Base-by-base conservation (phyloP, 2,113 vertebrate species). In the Xenopus laevis region DNA sequence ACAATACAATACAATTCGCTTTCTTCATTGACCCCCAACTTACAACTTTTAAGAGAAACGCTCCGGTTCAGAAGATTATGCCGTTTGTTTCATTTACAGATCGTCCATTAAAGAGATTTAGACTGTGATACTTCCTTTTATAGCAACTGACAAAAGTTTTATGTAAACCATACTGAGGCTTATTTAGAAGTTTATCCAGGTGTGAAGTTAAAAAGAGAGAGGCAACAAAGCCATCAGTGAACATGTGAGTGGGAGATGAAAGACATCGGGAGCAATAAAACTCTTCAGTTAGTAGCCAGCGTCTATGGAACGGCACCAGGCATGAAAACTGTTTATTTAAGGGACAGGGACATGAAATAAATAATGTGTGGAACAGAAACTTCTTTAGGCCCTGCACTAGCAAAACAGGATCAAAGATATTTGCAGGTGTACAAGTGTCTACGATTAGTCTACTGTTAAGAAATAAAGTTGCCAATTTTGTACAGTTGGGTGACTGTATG, bases 261-360 rank as follows among this genome's bases (percentile, higher is more conserved):
- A 55, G 53, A 17, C 17, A n/a, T 55, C 18, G 8, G 8, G 53
- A 2, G 53, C 53, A 55, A 55, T 55, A 55, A 55, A 55, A n/a
- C 53, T 55, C 6, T 55, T 9, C 53, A 55, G 18, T 55, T 55
- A 55, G 53, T 55, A 16, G 53, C 16, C 53, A 17, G 53, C 53
- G 3, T 55, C 53, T 55, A n/a, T n/a, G 53, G 18, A 55, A n/a
- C 2, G 13, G 53, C 53, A 55, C 53, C 16, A 17, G 53, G 15
- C 53, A 55, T 55, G 53, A n/a, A 55, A n/a, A 16, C 53, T 55
- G 53, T 55, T 55, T 55, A n/a, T 55, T 55, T 55, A 55, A n/a
- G 17, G 53, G 18, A 8, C n/a, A 0, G 53, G 53, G 5, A n/a
- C 17, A n/a, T n/a, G 15, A 1, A 55, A 55, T 55, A 55, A 55